Percentiles rank a stretch among this genome's conserved stretches.
phyloP scores from a whole-genome alignment of 2,888 invertebrate species.

The Clunio marinus region DNA sequence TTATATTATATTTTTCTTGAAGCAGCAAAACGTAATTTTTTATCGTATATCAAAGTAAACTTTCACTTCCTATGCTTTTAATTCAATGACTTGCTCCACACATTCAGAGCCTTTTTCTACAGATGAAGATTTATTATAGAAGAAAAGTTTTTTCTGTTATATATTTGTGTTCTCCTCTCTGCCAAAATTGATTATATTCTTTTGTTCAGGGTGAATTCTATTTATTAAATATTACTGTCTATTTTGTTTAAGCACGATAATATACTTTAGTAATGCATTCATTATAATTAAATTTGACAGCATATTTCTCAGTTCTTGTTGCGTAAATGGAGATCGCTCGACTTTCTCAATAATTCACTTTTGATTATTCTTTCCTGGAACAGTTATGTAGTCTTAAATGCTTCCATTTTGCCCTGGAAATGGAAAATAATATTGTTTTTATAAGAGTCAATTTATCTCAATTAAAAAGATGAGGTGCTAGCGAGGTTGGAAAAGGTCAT shows the following conservation, averaged over 20 bases:
- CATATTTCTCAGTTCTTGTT: constrained; percentile 19
- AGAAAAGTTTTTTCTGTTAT: background rate
- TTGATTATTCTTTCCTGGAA: background rate
- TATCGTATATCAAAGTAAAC: constrained; percentile 6
- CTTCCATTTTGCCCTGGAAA: background rate
- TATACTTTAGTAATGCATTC: constrained; percentile 34
- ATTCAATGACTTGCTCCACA: constrained; percentile 23
- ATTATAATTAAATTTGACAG: constrained; percentile 38
- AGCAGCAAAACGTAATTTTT: constrained; percentile 3
- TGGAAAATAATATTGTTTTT: background rate
- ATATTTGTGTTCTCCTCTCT: background rate
- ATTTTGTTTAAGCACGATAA: constrained; percentile 19
- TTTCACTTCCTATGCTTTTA: constrained; percentile 11
- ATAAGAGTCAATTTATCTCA: constrained; percentile 2
- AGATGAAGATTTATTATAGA: constrained; percentile 18
- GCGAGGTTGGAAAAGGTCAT: too few species aligned
- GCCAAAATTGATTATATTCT: too few species aligned
- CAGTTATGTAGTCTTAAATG: background rate
- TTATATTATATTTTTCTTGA: background rate
- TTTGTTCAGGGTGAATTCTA: background rate
- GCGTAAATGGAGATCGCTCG: background rate
- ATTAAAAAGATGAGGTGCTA: too few species aligned
- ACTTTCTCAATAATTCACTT: constrained; percentile 26
- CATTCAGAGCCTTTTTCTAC: background rate
- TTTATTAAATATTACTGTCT: constrained; percentile 34